Percentiles rank a stretch among this genome's conserved stretches.
Conservation (phyloP, 2,888 invertebrate species). For the Adelognathus sp. region DNA sequence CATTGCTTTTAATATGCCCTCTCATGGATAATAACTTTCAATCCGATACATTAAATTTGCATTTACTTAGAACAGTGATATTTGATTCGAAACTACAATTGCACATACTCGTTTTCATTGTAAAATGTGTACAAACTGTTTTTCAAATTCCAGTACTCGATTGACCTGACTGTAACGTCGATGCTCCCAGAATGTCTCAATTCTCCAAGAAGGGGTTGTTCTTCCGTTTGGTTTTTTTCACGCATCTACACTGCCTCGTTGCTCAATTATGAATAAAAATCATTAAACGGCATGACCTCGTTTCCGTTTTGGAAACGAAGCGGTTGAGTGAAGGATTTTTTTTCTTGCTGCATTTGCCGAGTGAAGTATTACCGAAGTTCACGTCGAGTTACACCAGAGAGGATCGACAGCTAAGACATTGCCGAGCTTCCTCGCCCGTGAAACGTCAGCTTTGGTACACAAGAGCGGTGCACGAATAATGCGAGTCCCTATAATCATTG, state of each 20-base stretch:
- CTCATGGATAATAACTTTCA: too few relatives aligned
- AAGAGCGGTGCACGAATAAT: slow-evolving; percentile 33
- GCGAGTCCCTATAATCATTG: slow-evolving; percentile 52
- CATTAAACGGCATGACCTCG: background rate
- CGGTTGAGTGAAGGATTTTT: background rate
- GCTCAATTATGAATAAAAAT: background rate
- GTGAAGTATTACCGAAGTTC: background rate
- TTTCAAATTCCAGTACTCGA: background rate
- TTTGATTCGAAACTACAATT: too few relatives aligned
- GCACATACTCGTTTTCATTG: too few relatives aligned
- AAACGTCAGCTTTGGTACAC: slow-evolving; percentile 33
- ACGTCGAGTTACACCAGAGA: background rate
- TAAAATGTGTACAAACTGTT: too few relatives aligned
- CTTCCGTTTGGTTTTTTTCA: background rate
- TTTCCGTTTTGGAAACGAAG: background rate
- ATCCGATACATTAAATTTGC: too few relatives aligned
- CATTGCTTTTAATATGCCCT: too few relatives aligned
- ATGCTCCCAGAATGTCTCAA: too few relatives aligned
- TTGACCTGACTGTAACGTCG: background rate
- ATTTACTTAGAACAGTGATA: too few relatives aligned
- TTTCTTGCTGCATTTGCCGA: background rate
- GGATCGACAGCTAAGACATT: slow-evolving; percentile 20
- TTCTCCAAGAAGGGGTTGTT: background rate
- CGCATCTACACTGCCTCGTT: background rate
- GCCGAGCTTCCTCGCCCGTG: slow-evolving; percentile 15